These are phyloP conservation scores for Heliconius aoede DNA, from an alignment of 2,888 invertebrate genomes.

Conservation along the genomic window DNA sequence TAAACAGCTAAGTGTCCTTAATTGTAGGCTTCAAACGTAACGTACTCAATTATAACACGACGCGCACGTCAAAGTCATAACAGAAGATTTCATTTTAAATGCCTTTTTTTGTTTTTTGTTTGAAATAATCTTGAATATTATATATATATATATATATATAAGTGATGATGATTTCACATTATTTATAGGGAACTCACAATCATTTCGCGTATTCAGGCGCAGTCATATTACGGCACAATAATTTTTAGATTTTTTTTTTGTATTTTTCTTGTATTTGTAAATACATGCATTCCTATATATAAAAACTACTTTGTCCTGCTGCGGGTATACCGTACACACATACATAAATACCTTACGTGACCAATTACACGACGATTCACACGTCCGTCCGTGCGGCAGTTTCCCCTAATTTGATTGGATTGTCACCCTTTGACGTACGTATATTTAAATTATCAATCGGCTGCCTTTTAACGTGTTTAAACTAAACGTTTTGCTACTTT, in stretches of 20 bases:
- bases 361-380: conserved; percentile 72
- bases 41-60: conserved; percentile 43
- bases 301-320: not conserved
- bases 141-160: too few relatives aligned
- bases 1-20: conserved; percentile 55
- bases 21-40: conserved; percentile 45
- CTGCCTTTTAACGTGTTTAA: conserved; percentile 32
- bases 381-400: conserved; percentile 60
- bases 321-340: not conserved
- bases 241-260: too few relatives aligned
- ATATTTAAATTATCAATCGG: conserved; percentile 65
- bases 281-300: not conserved
- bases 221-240: too few relatives aligned
- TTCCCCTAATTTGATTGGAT: conserved; percentile 74
- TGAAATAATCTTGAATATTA: too few relatives aligned
- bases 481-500: conserved; percentile 17
- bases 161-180: too few relatives aligned
- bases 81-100: not conserved
- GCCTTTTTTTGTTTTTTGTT: not conserved
- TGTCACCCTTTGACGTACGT: conserved; percentile 67
- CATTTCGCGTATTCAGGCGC: too few relatives aligned
- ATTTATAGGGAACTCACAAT: too few relatives aligned
- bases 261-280: not conserved
- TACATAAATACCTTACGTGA: conserved; percentile 21
- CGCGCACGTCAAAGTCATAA: conserved; percentile 28